Evolutionary conservation across 2,113 vertebrate species (phyloP).

Genomic region (Nansenia antarctica): DNA sequence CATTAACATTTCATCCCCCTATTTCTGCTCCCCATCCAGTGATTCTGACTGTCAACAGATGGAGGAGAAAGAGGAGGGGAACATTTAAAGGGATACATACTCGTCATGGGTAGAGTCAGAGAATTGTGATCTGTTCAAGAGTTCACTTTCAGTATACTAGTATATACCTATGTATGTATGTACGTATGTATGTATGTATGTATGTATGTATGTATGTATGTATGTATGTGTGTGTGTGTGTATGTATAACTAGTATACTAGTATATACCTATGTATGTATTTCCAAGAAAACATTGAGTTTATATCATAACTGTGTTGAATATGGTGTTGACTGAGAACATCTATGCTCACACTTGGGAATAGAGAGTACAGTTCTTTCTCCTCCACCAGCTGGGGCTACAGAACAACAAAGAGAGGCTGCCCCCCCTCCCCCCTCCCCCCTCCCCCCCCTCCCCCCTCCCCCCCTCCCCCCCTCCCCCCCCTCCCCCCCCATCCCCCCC

Average conservation of each 20-base stretch:
- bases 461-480: neutral
- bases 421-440: neutral
- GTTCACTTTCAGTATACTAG: too few species aligned
- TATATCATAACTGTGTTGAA: neutral
- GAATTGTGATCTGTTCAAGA: too few species aligned
- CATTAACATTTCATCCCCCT: constrained; percentile 12
- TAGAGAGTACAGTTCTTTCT: constrained; percentile 4
- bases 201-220: too few species aligned
- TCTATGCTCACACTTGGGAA: constrained; percentile 6
- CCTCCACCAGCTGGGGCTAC: constrained; percentile 4
- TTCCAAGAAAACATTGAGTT: neutral
- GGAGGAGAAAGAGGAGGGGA: neutral
- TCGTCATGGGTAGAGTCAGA: neutral
- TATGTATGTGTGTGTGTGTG: too few species aligned
- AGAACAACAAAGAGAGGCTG: constrained; percentile 7
- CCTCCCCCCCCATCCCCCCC: neutral
- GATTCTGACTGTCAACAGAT: neutral
- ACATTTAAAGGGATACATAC: neutral
- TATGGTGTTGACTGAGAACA: neutral
- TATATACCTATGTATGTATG: too few species aligned
- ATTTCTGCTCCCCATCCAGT: neutral
- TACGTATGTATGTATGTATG: too few species aligned
- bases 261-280: neutral
- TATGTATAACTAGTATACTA: too few species aligned
- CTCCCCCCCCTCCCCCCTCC: neutral